Conservation (phyloP, 92 coral and sea anemone species). For the Virgularia gustaviana region DNA sequence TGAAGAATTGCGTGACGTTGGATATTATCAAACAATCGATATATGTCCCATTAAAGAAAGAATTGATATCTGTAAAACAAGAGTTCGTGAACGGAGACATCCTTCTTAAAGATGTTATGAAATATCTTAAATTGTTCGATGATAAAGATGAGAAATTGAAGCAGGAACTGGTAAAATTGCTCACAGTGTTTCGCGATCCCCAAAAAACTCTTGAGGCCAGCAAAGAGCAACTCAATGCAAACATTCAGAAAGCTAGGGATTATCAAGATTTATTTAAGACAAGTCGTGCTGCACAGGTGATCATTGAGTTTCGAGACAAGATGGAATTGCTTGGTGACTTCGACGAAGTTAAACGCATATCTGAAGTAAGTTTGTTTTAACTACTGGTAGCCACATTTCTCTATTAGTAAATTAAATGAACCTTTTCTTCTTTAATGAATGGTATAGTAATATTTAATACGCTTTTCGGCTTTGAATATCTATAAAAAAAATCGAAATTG, state of each 20-base stretch:
- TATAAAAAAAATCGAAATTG: too few relatives aligned
- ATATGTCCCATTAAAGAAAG: conserved; percentile 52
- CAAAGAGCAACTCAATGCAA: conserved; percentile 1
- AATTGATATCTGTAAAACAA: conserved; percentile 16
- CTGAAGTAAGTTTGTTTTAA: conserved; percentile 54
- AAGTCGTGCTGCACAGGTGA: conserved; percentile 54
- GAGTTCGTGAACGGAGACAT: conserved; percentile 41
- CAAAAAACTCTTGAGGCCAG: not conserved
- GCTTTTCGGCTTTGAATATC: too few relatives aligned
- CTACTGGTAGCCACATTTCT: not conserved
- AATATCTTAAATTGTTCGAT: conserved; percentile 33
- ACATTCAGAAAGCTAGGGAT: conserved; percentile 45
- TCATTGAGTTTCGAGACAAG: conserved; percentile 44
- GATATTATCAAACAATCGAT: conserved; percentile 47
- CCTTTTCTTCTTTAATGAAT: not conserved
- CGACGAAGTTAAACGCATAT: conserved; percentile 51
- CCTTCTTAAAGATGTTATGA: conserved; percentile 39
- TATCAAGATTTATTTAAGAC: conserved; percentile 54
- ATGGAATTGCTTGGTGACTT: conserved; percentile 61
- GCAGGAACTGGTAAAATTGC: conserved; percentile 46
- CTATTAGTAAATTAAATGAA: too few relatives aligned
- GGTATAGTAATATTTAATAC: not conserved
- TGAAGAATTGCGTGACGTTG: conserved; percentile 24
- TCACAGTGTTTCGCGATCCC: not conserved
- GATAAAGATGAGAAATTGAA: conserved; percentile 13